These are phyloP conservation scores for Pocillopora grandis DNA, from an alignment of 92 coral and sea anemone species.

Conservation along the genomic window DNA sequence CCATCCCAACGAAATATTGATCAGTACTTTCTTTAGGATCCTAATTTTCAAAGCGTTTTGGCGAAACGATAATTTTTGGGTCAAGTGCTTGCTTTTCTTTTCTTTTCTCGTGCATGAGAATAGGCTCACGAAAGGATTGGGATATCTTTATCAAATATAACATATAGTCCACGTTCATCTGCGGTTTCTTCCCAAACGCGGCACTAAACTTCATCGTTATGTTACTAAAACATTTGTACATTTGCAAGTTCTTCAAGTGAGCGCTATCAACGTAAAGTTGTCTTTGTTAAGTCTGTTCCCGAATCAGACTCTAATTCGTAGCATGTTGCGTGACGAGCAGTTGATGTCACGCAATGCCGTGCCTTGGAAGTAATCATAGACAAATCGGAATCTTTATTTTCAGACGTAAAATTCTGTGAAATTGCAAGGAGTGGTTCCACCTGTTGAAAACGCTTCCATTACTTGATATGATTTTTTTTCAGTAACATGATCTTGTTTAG, in stretches of 20 bases:
- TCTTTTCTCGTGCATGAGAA: no score
- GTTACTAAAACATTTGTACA: background rate
- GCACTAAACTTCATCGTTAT: background rate
- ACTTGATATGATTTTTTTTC: background rate
- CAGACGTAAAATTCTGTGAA: constrained; percentile 20
- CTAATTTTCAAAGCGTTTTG: no score
- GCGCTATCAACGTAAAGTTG: background rate
- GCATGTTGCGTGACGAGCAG: background rate
- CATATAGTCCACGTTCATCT: background rate
- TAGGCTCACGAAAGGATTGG: background rate
- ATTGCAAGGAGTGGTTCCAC: constrained; percentile 31
- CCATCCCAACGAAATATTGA: background rate
- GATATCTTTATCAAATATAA: background rate
- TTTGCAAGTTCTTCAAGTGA: background rate
- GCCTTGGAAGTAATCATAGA: background rate
- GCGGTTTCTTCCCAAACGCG: background rate
- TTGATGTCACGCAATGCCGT: background rate
- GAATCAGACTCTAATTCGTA: constrained; percentile 14
- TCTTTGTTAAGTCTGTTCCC: background rate
- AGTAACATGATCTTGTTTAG: constrained; percentile 3
- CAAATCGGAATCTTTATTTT: constrained; percentile 2
- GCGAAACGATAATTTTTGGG: no score
- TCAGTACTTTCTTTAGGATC: background rate
- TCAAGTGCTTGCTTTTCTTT: no score
- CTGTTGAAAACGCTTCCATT: background rate